Evolutionary conservation across 2,888 invertebrate species (phyloP), one percentile per base, ranked within the genome.

Genomic region (Marronus borbonicus): DNA sequence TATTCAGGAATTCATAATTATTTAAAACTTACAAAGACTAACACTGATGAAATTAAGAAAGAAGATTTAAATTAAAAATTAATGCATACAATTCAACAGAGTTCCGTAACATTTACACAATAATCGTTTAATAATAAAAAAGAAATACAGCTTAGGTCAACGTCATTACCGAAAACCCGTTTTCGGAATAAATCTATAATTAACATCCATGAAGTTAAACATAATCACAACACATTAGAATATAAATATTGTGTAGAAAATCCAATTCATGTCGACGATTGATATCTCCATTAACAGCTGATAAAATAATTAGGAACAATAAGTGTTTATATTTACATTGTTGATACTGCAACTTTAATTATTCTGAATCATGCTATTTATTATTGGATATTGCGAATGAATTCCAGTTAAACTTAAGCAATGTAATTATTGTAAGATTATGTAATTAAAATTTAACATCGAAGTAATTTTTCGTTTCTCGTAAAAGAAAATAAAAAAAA

Each of bases 141-240:
- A 55, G 20, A 55, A 55, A 55, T 20, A 14, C 20, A 44, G 44
- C 39, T 66, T 66, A n/a, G 39, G 65, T 66, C 65, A 66, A 66
- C 65, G 65, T 66, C 65, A 66, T 66, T 66, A 66, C 17, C 65
- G 7, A 66, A 66, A 66, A 66, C 65, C 20, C n/a, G 65, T 44
- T 66, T 66, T 66, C 20, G 44, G 39, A 66, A 66, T 66, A 66
- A 44, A 39, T 66, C 49, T 39, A 55, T 55, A 55, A 55, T 55
- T 55, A 44, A 44, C 44, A 44, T 55, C n/a, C 55, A 55, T 55
- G 55, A 55, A 55, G 20, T n/a, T 17, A 52, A n/a, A n/a, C 17
- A 52, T 44, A 24, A 44, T 55, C 20, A 55, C 20, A 3, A 55
- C 17, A 55, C 3, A 17, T 20, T 17, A 5, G 20, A 55, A 55